Evolutionary conservation across 2,113 vertebrate genomes (phyloP), one percentile per base, ranked within the genome.

Genomic region (Prolemur simus): DNA sequence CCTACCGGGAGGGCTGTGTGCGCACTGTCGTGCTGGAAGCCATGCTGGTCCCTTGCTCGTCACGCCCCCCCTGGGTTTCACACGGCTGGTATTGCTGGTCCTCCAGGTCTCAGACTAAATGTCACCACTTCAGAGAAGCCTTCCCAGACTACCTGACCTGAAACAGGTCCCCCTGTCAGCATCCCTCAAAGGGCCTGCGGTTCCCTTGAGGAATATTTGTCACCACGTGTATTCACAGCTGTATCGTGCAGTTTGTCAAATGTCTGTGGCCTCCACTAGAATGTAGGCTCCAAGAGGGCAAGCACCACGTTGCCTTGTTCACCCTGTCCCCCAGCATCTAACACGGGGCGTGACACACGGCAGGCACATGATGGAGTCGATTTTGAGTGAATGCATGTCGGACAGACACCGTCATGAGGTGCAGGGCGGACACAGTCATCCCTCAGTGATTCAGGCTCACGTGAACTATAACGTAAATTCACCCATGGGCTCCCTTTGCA

Each of bases 191-290:
- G 37, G 21, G 17, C 39, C 27, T 2, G 18, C 47, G 1, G 9
- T 9, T 84, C 77, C 54, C 69, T 29, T 15, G 12, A 47, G 45
- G 68, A 34, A 23, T 21, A 9, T 21, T 8, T 14, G 12, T 20
- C 39, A 1, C 47, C 0, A 0, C 80, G 45, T 42, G 42, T 37
- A 0, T 27, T 29, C 66, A 14, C 0, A 68, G 78, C 73, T 27
- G 27, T 2, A 2, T 52, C 3, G 0, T 47, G 45, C 8, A 17
- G n/a, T 13, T 54, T 21, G 0, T 73, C 14, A 15, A 8, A 18
- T 17, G 73, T 71, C 83, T 32, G 76, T 18, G 21, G 15, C 27
- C 54, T 56, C 78, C 42, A 2, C 54, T 10, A 15, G 56, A 58
- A 49, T 15, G 49, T 47, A 4, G 1, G 0, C 21, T 39, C 39